Evolutionary conservation across 2,888 invertebrate species (phyloP), one percentile per base, ranked within the genome.

Genomic region (Orgyia antiqua): DNA sequence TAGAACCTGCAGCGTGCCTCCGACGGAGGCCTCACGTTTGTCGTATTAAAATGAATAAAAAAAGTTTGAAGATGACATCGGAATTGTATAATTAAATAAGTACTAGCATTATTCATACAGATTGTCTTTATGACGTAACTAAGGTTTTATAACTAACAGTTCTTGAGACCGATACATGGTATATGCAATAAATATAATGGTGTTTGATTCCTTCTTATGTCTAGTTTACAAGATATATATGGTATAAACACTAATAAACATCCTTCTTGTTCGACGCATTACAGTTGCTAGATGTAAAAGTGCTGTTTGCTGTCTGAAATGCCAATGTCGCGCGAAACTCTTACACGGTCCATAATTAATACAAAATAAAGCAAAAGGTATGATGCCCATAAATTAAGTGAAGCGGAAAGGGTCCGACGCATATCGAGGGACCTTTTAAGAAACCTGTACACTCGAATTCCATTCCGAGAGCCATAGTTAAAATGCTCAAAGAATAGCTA

Each of bases 401-500:
- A 71, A 70, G 69, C 83, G 84, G 83, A 86, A 84, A 84, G 74
- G 78, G 68, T 68, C 74, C 70, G 68, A 68, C 73, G 77, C 75
- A 76, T 80, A 82, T 80, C 79, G 79, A 67, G 56, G 71, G 73
- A 73, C 82, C 82, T 83, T 84, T 82, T 80, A 79, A 82, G 80
- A 80, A 76, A 83, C 80, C 79, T 82, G 82, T 78, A 80, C 84
- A 80, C 68, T 75, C 68, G 61, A 67, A 86, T 83, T 78, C 86
- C 86, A 83, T 83, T 79, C 86, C 82, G 61, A 64, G 64, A 64
- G 53, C 77, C 86, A 86, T 86, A 84, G 86, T 83, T 86, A 83
- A 86, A 84, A 86, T 86, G 76, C 80, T 75, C 73, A 68, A 74
- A 82, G 84, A 82, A 86, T 86, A 83, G 80, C 80, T 86, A 84